phyloP scores from a whole-genome alignment of 2,888 invertebrate genomes.

The Standfussiana lucernea region DNA sequence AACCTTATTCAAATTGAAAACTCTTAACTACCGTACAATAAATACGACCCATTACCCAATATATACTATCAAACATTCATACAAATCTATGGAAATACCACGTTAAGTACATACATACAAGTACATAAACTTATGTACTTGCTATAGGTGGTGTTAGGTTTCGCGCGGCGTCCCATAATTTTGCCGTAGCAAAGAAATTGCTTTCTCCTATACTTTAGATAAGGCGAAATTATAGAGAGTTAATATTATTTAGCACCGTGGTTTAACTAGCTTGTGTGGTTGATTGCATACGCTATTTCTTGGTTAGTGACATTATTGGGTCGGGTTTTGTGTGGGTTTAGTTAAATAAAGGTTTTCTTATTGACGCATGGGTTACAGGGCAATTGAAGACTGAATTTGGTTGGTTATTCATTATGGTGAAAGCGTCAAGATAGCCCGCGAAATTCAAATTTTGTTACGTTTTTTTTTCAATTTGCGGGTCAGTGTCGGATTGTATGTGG shows the following conservation, averaged over 20 bases:
- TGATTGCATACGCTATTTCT: conserved; percentile 42
- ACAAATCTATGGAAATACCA: conserved; percentile 53
- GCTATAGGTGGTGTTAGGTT: conserved; percentile 72
- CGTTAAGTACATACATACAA: conserved; percentile 34
- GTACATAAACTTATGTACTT: conserved; percentile 33
- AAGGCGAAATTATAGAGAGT: conserved; percentile 79
- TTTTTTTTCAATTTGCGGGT: no score
- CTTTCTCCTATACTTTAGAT: conserved; percentile 70
- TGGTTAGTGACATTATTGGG: conserved; percentile 38
- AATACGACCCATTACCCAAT: conserved; percentile 43
- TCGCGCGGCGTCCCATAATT: conserved; percentile 77
- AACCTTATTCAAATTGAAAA: not conserved
- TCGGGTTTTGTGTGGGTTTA: not conserved
- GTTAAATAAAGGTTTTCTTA: not conserved
- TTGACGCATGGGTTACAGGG: not conserved
- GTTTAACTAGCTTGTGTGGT: conserved; percentile 29
- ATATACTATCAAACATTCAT: conserved; percentile 18
- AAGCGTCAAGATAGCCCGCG: no score
- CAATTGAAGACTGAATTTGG: no score
- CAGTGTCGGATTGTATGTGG: no score
- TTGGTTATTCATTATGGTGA: no score
- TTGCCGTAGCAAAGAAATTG: conserved; percentile 80
- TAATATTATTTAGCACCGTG: conserved; percentile 69
- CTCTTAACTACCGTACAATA: not conserved
- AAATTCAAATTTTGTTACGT: no score